Base-by-base conservation (phyloP, 2,113 vertebrate species). In the Xerus inauris region DNA sequence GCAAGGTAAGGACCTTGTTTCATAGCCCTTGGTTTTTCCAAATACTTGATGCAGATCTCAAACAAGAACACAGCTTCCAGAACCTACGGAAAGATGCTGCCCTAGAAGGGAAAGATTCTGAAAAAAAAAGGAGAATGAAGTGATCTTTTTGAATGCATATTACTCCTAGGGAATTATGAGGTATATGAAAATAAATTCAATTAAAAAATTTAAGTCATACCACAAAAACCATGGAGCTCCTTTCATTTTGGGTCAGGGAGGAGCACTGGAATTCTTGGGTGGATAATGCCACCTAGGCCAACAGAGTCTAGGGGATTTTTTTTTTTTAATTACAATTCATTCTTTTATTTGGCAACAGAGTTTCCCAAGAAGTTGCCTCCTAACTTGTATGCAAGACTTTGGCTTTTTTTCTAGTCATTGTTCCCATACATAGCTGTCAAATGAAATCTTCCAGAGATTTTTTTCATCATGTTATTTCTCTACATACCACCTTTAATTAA, bases 361-460 rank as follows among this genome's bases (percentile, higher is more conserved):
- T 93, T 97, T 94, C 35, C 62, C 86, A 35, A 57, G 40, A 84
- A 85, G 57, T n/a, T 86, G 67, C 32, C 32, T 54, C 14, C 19
- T 91, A 79, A 83, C 13, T 64, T 65, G 40, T 72, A 14, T 89
- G 9, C 22, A 92, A 47, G 49, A 30, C 75, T 92, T 14, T 80
- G 59, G 4, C 20, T 80, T 91, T 47, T 95, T 95, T 84, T 81
- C n/a, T 86, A n/a, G 20, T 92, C 76, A 97, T 0, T 82, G 40
- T 76, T 88, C 91, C 11, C 83, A 20, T 76, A 83, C n/a, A 80
- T 5, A 94, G 22, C 47, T 91, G 62, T 95, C 82, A 97, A 95
- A 91, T 85, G 62, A 97, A 57, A 91, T 96, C n/a, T 79, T 92
- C 67, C 28, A 71, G 92, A 95, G 84, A 65, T n/a, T 5, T 24